Conservation (phyloP, 2,888 invertebrate genomes). For the Pteria penguin region DNA sequence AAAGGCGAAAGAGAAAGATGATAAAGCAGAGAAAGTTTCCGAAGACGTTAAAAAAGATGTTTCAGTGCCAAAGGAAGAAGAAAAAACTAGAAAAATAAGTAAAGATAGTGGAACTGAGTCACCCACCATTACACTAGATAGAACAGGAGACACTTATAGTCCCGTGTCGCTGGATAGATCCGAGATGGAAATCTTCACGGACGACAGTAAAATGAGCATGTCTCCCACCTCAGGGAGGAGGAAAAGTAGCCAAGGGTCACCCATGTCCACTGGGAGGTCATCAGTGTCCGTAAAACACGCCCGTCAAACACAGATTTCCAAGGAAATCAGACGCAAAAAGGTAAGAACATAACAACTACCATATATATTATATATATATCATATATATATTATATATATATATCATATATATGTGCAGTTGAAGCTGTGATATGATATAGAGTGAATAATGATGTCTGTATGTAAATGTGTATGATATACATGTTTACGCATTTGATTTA, state of each 20-base stretch:
- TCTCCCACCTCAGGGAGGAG: conserved; percentile 12
- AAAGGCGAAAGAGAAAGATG: conserved; percentile 9
- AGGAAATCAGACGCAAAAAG: conserved; percentile 51
- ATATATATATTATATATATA: too few species aligned
- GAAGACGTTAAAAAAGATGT: neutral
- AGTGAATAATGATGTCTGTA: too few species aligned
- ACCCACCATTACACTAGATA: neutral
- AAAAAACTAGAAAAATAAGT: neutral
- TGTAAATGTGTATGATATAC: too few species aligned
- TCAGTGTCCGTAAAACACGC: conserved; percentile 42
- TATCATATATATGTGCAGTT: too few species aligned
- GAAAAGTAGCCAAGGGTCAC: neutral
- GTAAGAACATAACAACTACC: too few species aligned
- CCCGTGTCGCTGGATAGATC: neutral
- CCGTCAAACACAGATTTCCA: conserved; percentile 47
- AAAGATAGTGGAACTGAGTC: neutral
- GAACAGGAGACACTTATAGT: neutral
- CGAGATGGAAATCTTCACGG: neutral
- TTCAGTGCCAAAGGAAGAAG: neutral
- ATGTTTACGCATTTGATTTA: too few species aligned
- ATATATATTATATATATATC: too few species aligned
- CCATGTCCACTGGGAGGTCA: conserved; percentile 26
- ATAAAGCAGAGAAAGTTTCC: conserved; percentile 2
- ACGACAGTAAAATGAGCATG: neutral
- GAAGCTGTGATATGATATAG: too few species aligned